A percentile compares a stretch with the other conserved stretches of the same genome.
Conservation (phyloP, 2,797 vertebrate species). For the Myotis planiceps region DNA sequence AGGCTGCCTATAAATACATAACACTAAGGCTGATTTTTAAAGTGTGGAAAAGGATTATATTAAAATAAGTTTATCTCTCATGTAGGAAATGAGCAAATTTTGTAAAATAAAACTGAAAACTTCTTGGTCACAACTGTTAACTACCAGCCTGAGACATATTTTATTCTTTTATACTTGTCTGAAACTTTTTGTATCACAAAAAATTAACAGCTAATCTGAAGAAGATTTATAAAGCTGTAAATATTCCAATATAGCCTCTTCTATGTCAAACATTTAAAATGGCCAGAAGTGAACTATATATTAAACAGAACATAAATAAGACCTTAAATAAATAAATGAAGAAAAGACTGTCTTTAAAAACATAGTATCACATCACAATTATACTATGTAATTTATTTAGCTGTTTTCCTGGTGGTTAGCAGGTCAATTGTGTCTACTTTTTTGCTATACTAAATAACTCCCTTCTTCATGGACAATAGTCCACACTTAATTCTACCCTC, state of each 20-base stretch:
- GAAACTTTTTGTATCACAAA: conserved; percentile 65
- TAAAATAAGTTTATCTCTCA: conserved; percentile 58
- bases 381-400: background rate
- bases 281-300: conserved; percentile 90
- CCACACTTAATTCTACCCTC: background rate
- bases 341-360: conserved; percentile 76
- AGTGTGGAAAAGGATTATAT: conserved; percentile 57
- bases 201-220: conserved; percentile 72
- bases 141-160: conserved; percentile 70
- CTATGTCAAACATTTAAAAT: conserved; percentile 85
- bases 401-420: background rate
- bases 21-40: conserved; percentile 66
- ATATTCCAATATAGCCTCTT: conserved; percentile 80
- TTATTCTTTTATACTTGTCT: conserved; percentile 73
- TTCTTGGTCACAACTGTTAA: conserved; percentile 68
- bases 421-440: background rate
- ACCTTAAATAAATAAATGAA: conserved; percentile 91
- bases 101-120: conserved; percentile 76
- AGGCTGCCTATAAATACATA: conserved; percentile 79
- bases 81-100: conserved; percentile 77
- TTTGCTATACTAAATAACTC: background rate
- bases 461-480: background rate
- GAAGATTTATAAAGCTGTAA: conserved; percentile 75
- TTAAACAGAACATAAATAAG: conserved; percentile 92
- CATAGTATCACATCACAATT: background rate